Percentiles rank a stretch among this genome's conserved stretches.
phyloP scores from a whole-genome alignment of 2,888 invertebrate species.

The Podotricha telesiphe region DNA sequence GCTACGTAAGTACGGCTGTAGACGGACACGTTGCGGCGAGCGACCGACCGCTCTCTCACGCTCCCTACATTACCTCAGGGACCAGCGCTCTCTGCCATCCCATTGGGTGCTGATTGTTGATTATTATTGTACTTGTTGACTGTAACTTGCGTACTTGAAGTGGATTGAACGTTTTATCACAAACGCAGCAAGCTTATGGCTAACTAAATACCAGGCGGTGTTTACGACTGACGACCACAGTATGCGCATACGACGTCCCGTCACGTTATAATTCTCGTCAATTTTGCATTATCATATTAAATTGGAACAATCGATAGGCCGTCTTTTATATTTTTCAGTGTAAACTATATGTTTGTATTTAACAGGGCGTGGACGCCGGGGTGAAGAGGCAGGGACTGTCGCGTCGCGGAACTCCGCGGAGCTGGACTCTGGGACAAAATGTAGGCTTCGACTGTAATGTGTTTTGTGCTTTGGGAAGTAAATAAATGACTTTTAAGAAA shows the following conservation, averaged over 20 bases:
- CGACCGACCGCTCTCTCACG: slow-evolving; percentile 32
- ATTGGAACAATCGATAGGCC: neutral
- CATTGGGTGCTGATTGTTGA: neutral
- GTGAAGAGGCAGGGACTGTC: slow-evolving; percentile 42
- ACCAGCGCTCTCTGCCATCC: neutral
- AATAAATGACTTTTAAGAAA: slow-evolving; percentile 6
- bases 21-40: slow-evolving; percentile 44
- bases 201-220: slow-evolving; percentile 13
- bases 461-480: slow-evolving; percentile 2
- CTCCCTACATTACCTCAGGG: neutral
- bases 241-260: slow-evolving; percentile 15
- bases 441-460: neutral
- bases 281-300: slow-evolving; percentile 4
- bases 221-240: slow-evolving; percentile 9
- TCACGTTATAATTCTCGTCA: neutral
- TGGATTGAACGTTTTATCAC: neutral
- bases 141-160: slow-evolving; percentile 3
- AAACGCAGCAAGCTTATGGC: slow-evolving; percentile 3
- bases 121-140: neutral
- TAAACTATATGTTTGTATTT: slow-evolving; percentile 44
- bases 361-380: slow-evolving; percentile 52
- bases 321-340: neutral
- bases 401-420: neutral
- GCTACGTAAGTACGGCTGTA: slow-evolving; percentile 56
- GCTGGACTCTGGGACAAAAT: neutral